phyloP scores from a whole-genome alignment of 2,888 invertebrate species.

The Bruchidius siliquastri region DNA sequence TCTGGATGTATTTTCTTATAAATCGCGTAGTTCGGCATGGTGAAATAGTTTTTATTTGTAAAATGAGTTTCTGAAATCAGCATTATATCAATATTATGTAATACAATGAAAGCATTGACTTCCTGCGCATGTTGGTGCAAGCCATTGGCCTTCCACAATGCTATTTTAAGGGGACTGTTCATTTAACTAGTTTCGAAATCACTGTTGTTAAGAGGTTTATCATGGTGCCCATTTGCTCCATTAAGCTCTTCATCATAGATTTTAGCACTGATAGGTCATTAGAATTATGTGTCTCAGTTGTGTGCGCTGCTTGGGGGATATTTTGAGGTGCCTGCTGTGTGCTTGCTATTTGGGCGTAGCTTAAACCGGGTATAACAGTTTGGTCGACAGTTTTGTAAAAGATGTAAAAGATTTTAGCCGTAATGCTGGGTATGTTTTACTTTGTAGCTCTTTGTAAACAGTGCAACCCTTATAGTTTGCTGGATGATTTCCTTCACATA shows the following conservation, averaged over 20 bases:
- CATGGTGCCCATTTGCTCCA: constrained; percentile 12
- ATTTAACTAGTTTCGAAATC: background rate
- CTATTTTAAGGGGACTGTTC: background rate
- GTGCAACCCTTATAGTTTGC: constrained; percentile 8
- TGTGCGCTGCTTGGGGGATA: too few species aligned
- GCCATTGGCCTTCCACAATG: constrained; percentile 12
- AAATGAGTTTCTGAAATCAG: constrained; percentile 18
- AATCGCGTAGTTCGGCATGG: too few species aligned
- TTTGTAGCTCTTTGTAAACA: background rate
- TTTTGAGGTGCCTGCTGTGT: too few species aligned
- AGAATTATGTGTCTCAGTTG: too few species aligned
- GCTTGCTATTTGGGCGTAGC: too few species aligned
- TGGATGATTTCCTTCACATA: constrained; percentile 8
- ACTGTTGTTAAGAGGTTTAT: background rate
- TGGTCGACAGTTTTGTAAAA: constrained; percentile 2
- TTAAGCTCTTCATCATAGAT: constrained; percentile 10
- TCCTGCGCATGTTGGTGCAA: constrained; percentile 1
- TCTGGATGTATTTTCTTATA: constrained; percentile 15
- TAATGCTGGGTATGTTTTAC: background rate
- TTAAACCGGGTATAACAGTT: too few species aligned
- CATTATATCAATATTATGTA: background rate
- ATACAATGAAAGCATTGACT: background rate
- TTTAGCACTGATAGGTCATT: too few species aligned
- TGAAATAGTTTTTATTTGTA: constrained; percentile 18
- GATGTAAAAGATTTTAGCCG: too few species aligned